Evolutionary conservation across 2,797 vertebrate genomes (phyloP).

Genomic region (Pangasius macronema): DNA sequence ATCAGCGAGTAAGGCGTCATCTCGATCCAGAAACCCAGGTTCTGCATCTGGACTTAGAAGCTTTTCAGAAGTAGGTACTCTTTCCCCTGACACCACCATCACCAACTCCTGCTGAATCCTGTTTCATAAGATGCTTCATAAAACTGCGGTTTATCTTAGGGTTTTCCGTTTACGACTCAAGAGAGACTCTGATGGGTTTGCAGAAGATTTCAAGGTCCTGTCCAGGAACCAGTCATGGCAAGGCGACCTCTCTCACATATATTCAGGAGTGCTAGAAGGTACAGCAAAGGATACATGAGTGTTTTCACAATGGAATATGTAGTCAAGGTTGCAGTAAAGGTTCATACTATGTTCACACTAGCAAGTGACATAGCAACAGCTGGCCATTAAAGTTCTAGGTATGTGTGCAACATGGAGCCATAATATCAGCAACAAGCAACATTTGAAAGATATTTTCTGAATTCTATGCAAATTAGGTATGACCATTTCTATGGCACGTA

Average conservation of each 20-base stretch:
- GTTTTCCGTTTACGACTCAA: constrained; percentile 73
- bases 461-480: not conserved
- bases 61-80: constrained; percentile 70
- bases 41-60: constrained; percentile 72
- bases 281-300: constrained; percentile 15
- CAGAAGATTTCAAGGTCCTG: constrained; percentile 66
- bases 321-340: not conserved
- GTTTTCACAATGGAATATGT: not conserved
- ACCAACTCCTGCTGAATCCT: not conserved
- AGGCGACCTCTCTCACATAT: constrained; percentile 77
- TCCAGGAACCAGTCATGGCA: constrained; percentile 53
- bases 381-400: not conserved
- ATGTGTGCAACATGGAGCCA: not conserved
- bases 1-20: constrained; percentile 65
- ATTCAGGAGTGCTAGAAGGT: constrained; percentile 78
- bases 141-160: constrained; percentile 56
- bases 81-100: not conserved
- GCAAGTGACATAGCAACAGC: not conserved
- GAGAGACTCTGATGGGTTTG: constrained; percentile 68
- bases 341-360: too few species aligned
- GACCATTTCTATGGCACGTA: not conserved
- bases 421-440: not conserved
- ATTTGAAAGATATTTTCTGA: not conserved
- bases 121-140: constrained; percentile 10
- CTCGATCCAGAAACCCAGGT: constrained; percentile 43